Base-by-base conservation (phyloP, 2,797 vertebrate genomes). In the Pantherophis vulpinus region DNA sequence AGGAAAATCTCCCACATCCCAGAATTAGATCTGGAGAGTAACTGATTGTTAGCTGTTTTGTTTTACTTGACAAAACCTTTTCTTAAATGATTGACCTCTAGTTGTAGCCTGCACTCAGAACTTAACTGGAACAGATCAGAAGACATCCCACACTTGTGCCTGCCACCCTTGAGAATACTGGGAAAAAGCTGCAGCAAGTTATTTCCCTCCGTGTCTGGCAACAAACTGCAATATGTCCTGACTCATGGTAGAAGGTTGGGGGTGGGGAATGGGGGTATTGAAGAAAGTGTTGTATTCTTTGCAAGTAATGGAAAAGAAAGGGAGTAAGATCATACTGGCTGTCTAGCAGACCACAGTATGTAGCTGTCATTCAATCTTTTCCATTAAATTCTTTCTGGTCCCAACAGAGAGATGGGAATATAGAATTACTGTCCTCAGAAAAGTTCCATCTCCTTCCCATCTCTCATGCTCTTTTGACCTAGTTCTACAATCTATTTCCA, bases 401-500 rank as follows among this genome's bases (percentile, higher is more conserved):
- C 10, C n/a, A 55, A 5, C 59, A 42, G 16, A 51, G 70, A 37
- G 93, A 83, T 89, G 70, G 56, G 93, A 86, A 93, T 51, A 11
- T 86, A 51, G 32, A 47, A 66, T 51, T 55, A 42, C 37, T 25
- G 60, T 37, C 79, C 51, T 61, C 86, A 58, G 51, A 87, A 83
- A 63, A 61, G 51, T 1, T 88, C 11, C 58, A 86, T 56, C 47
- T 86, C 56, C 5, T n/a, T 51, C 79, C 91, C 63, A 23, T 88
- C 89, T 92, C 93, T 56, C 93, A 94, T 88, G 91, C 89, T 92
- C 91, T 42, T 86, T 91, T 92, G 89, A 94, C 91, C 93, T 88
- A 20, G 32, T 29, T 47, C 86, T 88, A 58, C 42, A 70, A 91
- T 86, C 89, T 27, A n/a, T 89, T 55, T 93, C 91, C 93, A 59